Evolutionary conservation across 2,113 vertebrate species (phyloP).

Genomic region (Hiodon alosoides): DNA sequence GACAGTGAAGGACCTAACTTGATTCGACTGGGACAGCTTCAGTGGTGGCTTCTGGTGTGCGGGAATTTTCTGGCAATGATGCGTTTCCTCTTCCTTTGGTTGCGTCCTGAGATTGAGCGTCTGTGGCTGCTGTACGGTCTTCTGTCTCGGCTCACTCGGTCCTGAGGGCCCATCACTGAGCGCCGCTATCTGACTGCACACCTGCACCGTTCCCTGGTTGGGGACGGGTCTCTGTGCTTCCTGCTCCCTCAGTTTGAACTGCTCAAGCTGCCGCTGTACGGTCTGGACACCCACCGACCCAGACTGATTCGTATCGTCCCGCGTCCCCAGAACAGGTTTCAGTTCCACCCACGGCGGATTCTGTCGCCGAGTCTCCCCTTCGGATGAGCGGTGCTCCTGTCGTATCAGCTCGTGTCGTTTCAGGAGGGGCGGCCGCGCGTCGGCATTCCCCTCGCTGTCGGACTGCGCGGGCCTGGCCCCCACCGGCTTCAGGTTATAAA

Average conservation of each 20-base stretch:
- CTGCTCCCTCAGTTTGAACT: constrained; percentile 55
- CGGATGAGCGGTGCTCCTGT: neutral
- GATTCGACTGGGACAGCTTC: constrained; percentile 18
- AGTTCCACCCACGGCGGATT: neutral
- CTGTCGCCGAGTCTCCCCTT: constrained; percentile 1
- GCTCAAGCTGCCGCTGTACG: constrained; percentile 52
- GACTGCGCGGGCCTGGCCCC: constrained; percentile 53
- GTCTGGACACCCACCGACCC: constrained; percentile 39
- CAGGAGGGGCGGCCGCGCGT: constrained; percentile 46
- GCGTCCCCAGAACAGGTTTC: constrained; percentile 31
- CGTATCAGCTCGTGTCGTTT: constrained; percentile 14
- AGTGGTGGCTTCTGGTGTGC: constrained; percentile 32
- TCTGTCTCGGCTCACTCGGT: constrained; percentile 8
- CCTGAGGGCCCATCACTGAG: constrained; percentile 26
- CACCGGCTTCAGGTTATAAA: constrained; percentile 59
- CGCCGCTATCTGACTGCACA: neutral
- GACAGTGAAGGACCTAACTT: constrained; percentile 32
- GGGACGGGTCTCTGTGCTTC: constrained; percentile 38
- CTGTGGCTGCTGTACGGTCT: constrained; percentile 26
- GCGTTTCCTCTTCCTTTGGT: constrained; percentile 31
- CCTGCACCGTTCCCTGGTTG: constrained; percentile 8
- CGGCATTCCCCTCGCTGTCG: constrained; percentile 47
- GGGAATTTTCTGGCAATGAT: constrained; percentile 22
- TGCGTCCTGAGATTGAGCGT: constrained; percentile 28
- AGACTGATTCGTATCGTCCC: constrained; percentile 22